Evolutionary conservation across 2,797 vertebrate species (phyloP).

Genomic region (Phoeniculus purpureus): DNA sequence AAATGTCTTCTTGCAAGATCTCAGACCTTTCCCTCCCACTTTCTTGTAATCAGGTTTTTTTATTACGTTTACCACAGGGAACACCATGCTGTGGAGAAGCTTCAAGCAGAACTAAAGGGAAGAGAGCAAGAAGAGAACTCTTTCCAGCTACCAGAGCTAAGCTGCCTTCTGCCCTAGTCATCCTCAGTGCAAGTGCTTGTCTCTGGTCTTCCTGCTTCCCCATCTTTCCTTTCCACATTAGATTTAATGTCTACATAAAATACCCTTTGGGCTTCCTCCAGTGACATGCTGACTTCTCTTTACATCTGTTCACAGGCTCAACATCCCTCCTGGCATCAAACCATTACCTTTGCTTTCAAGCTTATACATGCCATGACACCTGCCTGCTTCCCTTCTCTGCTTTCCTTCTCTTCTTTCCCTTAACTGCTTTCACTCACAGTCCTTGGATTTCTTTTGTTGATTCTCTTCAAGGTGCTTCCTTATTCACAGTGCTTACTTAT

Average conservation of each 20-base stretch:
- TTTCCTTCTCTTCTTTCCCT: background rate
- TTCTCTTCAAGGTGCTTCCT: background rate
- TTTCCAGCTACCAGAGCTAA: background rate
- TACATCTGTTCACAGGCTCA: background rate
- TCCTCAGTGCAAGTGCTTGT: background rate
- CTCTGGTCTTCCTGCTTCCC: background rate
- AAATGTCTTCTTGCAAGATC: conserved; percentile 5
- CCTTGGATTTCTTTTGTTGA: background rate
- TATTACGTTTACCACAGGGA: background rate
- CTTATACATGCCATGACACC: background rate
- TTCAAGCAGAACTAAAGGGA: background rate
- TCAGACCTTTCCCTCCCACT: background rate
- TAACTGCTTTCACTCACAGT: background rate
- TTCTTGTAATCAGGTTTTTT: background rate
- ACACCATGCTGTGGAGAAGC: background rate
- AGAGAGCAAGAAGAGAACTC: background rate
- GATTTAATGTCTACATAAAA: background rate
- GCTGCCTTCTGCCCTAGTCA: background rate
- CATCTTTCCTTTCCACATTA: background rate
- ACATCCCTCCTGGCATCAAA: background rate
- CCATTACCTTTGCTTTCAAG: background rate
- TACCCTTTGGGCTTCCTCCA: background rate
- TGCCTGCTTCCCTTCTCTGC: background rate
- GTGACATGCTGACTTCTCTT: background rate
- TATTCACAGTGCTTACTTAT: background rate